Evolutionary conservation across 2,888 invertebrate genomes (phyloP), one percentile per base, ranked within the genome.

Genomic region (Podotricha telesiphe): DNA sequence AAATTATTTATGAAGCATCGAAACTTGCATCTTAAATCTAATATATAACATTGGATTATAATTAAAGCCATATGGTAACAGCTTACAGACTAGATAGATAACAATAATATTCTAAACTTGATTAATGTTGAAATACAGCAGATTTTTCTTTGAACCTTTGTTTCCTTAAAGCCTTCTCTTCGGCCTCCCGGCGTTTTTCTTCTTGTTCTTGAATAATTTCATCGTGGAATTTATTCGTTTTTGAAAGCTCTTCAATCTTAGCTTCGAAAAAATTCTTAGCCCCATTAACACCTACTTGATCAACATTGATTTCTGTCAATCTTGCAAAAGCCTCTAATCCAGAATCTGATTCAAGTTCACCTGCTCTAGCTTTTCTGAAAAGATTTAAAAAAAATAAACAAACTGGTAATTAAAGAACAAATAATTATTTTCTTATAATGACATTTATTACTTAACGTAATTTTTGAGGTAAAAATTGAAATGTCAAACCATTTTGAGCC

Each of bases 201-300:
- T 98, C 98, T 83, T 98, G 98, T 84, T 99, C 98, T 86, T 96
- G 95, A 71, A 96, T 95, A 74, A 99, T 98, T 90, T 99, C 99
- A 76, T 96, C 95, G 82, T 98, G 98, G 88, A 98, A 98, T 91
- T 98, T 98, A 82, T 96, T 97, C 68, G 95, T 94, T 80, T 96
- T 95, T 11, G 96, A 89, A 73, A 98, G 94, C 81, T 98, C 96
- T 81, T 97, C 97, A 79, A 99, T 98, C 95, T 99, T 99, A 0
- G 98, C 98, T 93, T 98, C 98, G 82, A 99, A 99, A 93, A 99
- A 99, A 82, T 96, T 96, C 86, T 98, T 98, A 45, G 99, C 99
- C 15, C 98, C 99, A 74, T 96, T 96, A 0, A 99, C 99, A 0
- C 99, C 99, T 20, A 98, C 98, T 93, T 98, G 96, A 75, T 98